Base-by-base conservation (phyloP, 2,113 vertebrate species). In the Raja brachyura region DNA sequence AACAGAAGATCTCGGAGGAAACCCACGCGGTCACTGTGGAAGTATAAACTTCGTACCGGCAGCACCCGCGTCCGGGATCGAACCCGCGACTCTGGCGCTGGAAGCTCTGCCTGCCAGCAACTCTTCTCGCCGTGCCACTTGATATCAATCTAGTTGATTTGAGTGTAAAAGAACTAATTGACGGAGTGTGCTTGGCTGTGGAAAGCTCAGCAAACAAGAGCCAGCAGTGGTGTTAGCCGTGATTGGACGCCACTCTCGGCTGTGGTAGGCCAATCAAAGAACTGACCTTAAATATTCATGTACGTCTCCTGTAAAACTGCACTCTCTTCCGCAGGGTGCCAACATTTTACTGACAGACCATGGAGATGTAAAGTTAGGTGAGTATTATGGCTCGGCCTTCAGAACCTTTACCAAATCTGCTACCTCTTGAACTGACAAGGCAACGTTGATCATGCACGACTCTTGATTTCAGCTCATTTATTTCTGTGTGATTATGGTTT, bases 331-430 rank as follows among this genome's bases (percentile, higher is more conserved):
- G 93, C 93, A 99, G 99, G 99, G 99, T 94, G 99, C 99, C 93
- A 99, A 99, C 96, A 99, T 99, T 95, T 97, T 99, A 56, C 95
- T 99, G 14, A 97, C 98, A 93, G 98, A 99, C 95, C 97, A 98
- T 0, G 99, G 99, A 93, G 99, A 99, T 94, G 97, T 99, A 94
- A 99, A 99, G 96, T 95, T 99, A 95, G 99, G 99, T 99, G 96
- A 97, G 96, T 94, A 94, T 56, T 31, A 68, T 28, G 39, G 25
- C 33, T 39, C 31, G 31, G 61, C 28, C 66, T 68, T 90, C 39
- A 8, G 66, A 25, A 48, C 6, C 13, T 70, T 73, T 9, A 39
- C 66, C 66, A 48, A 73, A 92, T 25, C 0, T 73, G 33, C 48
- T 68, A 39, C 31, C 33, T 25, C 16, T 54, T 92, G 48, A 92